Evolutionary conservation across 1,140 invertebrate genomes (phyloP), one percentile per base, ranked within the genome.

Genomic region (Armadillidium nasatum): DNA sequence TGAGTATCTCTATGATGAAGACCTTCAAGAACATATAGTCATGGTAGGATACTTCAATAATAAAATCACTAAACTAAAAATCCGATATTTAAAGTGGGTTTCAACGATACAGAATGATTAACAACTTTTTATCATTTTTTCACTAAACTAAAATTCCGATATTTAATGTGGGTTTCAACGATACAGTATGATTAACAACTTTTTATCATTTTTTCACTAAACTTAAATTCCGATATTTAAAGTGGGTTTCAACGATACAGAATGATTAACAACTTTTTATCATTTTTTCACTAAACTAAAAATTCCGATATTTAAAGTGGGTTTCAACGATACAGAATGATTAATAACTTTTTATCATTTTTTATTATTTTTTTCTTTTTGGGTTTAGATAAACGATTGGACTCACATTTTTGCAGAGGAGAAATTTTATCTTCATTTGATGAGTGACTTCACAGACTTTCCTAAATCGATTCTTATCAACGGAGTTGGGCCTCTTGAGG

Each of bases 1-100:
- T 80, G 87, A 91, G 80, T 90, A 90, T 83, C 85, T 95, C 75
- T 96, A 96, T 84, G 92, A 94, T 80, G 87, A 91, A 80, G 91
- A 90, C 83, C 85, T 95, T 76, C 94, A 93, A 0, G 89, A 91
- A 19, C 91, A 94, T 83, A 87, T 88, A 0, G 88, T 95, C 78
- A 84, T 90, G 7, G 86, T 94, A 6, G 88, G 90, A n/a, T n/a
- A n/a, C n/a, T n/a, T n/a, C n/a, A n/a, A n/a, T n/a, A n/a, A n/a
- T n/a, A n/a, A n/a, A n/a, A n/a, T n/a, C n/a, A 10, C 10, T 22
- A 9, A 13, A 60, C 33, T 22, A 11, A 2, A 7, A 7, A 15
- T 73, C 11, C 33, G 1, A 33, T 3, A 33, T 33, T 33, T 33
- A 3, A 33, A 33, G 6, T 33, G 33, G 6, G 33, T 33, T 33